Conservation (phyloP, 2,888 invertebrate genomes). For the Anoplius nigerrimus region DNA sequence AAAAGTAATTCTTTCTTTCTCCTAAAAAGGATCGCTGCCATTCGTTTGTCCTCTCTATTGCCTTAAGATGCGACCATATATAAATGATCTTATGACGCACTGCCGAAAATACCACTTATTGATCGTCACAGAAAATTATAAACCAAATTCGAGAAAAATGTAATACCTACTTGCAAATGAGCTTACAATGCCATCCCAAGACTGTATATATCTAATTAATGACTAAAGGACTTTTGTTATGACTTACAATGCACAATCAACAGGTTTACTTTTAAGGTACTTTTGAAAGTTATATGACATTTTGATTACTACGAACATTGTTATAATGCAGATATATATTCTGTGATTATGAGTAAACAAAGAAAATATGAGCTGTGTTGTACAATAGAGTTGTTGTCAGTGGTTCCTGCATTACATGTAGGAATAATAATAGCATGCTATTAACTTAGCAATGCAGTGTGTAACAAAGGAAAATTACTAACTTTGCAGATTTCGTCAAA, state of each 20-base stretch:
- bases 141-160: slow-evolving; percentile 14
- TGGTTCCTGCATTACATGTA: no score
- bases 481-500: no score
- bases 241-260: background rate
- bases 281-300: slow-evolving; percentile 1
- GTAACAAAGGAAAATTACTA: no score
- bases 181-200: slow-evolving; percentile 28
- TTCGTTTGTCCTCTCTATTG: slow-evolving; percentile 32
- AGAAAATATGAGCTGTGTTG: background rate
- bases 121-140: slow-evolving; percentile 17
- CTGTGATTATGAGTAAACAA: slow-evolving; percentile 6
- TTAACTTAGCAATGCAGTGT: no score
- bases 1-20: background rate
- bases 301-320: slow-evolving; percentile 9
- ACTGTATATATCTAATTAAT: slow-evolving; percentile 36
- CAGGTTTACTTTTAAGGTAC: slow-evolving; percentile 7
- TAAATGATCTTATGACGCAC: slow-evolving; percentile 27
- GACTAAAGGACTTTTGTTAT: slow-evolving; percentile 2
- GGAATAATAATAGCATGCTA: no score
- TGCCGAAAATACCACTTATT: slow-evolving; percentile 35
- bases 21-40: slow-evolving; percentile 31
- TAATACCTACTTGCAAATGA: background rate
- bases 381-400: no score
- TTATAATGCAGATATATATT: slow-evolving; percentile 5
- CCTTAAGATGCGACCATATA: slow-evolving; percentile 21